Conservation (phyloP, 2,888 invertebrate species). For the Drosophila neonasuta region DNA sequence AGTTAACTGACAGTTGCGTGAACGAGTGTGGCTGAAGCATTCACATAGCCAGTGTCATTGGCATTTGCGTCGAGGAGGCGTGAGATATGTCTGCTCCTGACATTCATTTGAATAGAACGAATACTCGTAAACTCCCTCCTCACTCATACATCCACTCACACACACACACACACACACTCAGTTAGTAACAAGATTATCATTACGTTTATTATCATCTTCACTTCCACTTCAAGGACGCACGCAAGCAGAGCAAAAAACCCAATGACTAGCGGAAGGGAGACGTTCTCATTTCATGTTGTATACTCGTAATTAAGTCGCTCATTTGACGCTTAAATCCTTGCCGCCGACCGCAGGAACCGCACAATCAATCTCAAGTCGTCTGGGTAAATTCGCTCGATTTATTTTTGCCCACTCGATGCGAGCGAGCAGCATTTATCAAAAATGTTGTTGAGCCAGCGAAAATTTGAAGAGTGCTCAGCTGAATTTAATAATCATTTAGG, state of each 20-base stretch:
- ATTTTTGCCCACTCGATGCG: neutral
- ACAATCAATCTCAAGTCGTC: constrained; percentile 67
- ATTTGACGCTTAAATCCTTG: constrained; percentile 37
- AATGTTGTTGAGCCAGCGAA: constrained; percentile 33
- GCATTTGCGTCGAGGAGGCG: constrained; percentile 3
- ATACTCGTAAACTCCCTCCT: neutral
- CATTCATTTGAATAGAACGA: constrained; percentile 58
- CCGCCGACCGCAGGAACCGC: constrained; percentile 46
- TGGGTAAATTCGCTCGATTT: constrained; percentile 21
- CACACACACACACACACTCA: neutral
- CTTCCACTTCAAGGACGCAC: constrained; percentile 24
- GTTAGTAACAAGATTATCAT: constrained; percentile 44
- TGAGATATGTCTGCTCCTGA: constrained; percentile 56
- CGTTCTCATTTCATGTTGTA: neutral
- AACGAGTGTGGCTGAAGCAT: constrained; percentile 56
- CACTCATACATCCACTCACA: neutral
- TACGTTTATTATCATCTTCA: constrained; percentile 23
- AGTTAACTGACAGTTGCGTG: constrained; percentile 56
- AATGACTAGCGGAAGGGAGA: neutral
- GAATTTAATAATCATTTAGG: constrained; percentile 23
- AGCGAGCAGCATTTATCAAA: constrained; percentile 49
- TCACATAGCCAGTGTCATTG: constrained; percentile 25
- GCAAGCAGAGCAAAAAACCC: constrained; percentile 1
- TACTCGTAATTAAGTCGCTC: constrained; percentile 54
- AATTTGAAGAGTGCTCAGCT: constrained; percentile 10